Evolutionary conservation across 2,113 vertebrate genomes (phyloP).

Genomic region (Cyprinodon brontotheroides): DNA sequence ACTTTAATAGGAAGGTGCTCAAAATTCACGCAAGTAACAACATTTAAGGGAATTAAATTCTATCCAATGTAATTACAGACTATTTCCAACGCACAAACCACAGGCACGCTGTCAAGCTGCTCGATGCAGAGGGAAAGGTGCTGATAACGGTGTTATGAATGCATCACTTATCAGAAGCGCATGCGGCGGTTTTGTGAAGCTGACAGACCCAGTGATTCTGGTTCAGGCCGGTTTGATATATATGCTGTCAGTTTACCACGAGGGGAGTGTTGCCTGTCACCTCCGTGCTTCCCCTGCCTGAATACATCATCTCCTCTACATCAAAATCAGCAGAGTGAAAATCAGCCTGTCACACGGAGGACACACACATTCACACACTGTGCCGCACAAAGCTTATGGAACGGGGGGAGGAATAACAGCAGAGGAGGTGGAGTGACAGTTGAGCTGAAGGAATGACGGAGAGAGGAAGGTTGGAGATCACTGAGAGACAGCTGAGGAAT

Average conservation of each 20-base stretch:
- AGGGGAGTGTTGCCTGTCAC: conserved; percentile 59
- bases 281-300: conserved; percentile 33
- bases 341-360: conserved; percentile 63
- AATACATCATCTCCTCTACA: conserved; percentile 56
- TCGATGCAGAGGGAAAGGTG: conserved; percentile 9
- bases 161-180: conserved; percentile 36
- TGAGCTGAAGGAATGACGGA: conserved; percentile 47
- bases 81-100: conserved; percentile 20
- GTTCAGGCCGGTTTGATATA: conserved; percentile 51
- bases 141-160: conserved; percentile 25
- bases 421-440: conserved; percentile 43
- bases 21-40: conserved; percentile 15
- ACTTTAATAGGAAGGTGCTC: conserved; percentile 6
- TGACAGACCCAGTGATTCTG: conserved; percentile 44
- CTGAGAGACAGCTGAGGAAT: conserved; percentile 40
- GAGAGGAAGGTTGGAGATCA: conserved; percentile 40
- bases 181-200: conserved; percentile 31
- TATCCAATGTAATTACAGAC: conserved; percentile 18
- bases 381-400: conserved; percentile 3
- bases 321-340: conserved; percentile 67
- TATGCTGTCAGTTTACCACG: conserved; percentile 48
- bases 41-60: conserved; percentile 5
- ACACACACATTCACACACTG: conserved; percentile 10
- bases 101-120: conserved; percentile 13
- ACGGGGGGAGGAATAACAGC: conserved; percentile 6